phyloP scores from a whole-genome alignment of 1,140 invertebrate genomes.

The Drosophila eugracilis region DNA sequence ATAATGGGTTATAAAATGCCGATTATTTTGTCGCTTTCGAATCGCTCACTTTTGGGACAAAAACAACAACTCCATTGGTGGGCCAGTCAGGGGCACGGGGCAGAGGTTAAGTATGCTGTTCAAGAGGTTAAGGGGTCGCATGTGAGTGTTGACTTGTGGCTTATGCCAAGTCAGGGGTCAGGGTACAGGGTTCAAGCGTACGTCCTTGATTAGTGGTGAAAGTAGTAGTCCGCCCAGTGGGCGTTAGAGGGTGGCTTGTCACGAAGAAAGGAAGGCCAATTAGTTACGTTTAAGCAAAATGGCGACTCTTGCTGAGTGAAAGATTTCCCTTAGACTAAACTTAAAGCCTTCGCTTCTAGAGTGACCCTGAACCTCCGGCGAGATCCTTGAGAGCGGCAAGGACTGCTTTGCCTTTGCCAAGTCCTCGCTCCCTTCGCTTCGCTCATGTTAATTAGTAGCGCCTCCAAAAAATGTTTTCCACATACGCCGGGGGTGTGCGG shows the following conservation, averaged over 20 bases:
- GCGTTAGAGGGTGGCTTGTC: slow-evolving; percentile 1
- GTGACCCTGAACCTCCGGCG: background rate
- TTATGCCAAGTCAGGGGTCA: slow-evolving; percentile 31
- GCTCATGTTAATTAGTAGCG: slow-evolving; percentile 55
- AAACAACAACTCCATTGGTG: slow-evolving; percentile 26
- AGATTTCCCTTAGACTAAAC: background rate
- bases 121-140: slow-evolving; percentile 16
- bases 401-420: background rate
- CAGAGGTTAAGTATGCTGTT: slow-evolving; percentile 24
- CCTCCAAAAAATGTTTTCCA: slow-evolving; percentile 32
- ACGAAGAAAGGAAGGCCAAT: slow-evolving; percentile 19
- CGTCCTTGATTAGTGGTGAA: slow-evolving; percentile 49
- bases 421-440: background rate
- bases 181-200: slow-evolving; percentile 8
- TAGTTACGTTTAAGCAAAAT: slow-evolving; percentile 20
- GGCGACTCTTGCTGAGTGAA: background rate
- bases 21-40: slow-evolving; percentile 72
- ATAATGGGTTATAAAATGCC: slow-evolving; percentile 68
- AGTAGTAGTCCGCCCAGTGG: slow-evolving; percentile 17
- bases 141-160: slow-evolving; percentile 56
- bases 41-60: slow-evolving; percentile 71
- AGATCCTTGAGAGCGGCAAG: background rate
- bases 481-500: slow-evolving; percentile 2
- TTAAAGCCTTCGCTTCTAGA: background rate
- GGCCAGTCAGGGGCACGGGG: background rate